Base-by-base conservation (phyloP, 1,140 invertebrate genomes). In the Drosophila kepulauana region DNA sequence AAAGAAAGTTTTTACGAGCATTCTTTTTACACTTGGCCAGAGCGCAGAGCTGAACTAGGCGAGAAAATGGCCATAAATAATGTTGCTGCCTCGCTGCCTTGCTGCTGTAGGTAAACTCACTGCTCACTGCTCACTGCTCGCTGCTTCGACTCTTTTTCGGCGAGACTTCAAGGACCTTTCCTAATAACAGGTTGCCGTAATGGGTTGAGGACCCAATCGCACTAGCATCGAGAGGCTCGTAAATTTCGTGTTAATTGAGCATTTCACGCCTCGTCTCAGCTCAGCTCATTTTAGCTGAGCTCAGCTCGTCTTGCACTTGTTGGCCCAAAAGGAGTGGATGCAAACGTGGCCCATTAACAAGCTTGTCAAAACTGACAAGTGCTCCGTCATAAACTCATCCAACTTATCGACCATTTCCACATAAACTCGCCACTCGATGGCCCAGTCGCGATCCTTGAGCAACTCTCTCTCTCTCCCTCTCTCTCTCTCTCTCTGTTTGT, bases 1-100 rank as follows among this genome's bases (percentile, higher is more conserved):
- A 89, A 86, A 72, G 79, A 81, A 89, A 89, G 86, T 87, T 89
- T 89, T 89, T 90, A 89, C 85, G 85, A 89, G 65, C 79, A 25
- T 75, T 76, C 54, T 71, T 63, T 56, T 56, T 46, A 46, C 49
- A 58, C 73, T 35, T 13, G 10, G 30, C 33, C 8, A 38, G 33
- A 41, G 38, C 38, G 20, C 8, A 38, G 33, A 41, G 38, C 38
- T 33, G 56, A 62, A 56, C 51, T 72, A 72, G 73, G 73, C 68
- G 77, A 66, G 71, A 78, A 80, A 56, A 75, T 59, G 46, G 38
- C 78, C 70, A 78, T 80, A 74, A 80, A 80, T 80, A 78, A 78
- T 75, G 69, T 43, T 80, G 79, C 35, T 33, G 72, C 73, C 79
- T 80, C 3, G 20, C 20, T 25, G 20, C 20, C 20, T 25, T 25